phyloP scores from a whole-genome alignment of 2,797 vertebrate genomes.

The Monodelphis domestica region DNA sequence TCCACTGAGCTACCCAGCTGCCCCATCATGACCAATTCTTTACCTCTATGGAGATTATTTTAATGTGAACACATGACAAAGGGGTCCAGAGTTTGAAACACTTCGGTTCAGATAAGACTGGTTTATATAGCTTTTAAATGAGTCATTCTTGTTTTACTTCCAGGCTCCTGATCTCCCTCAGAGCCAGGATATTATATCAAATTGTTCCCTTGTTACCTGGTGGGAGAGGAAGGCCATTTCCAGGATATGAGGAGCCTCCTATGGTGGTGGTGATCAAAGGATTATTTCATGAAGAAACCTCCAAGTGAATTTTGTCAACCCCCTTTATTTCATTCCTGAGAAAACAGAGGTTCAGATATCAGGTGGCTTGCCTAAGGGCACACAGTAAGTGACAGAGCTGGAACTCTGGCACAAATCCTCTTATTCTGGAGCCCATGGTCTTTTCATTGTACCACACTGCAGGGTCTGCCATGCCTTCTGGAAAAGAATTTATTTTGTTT shows the following conservation, averaged over 20 bases:
- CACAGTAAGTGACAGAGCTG: no score
- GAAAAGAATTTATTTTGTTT: no score
- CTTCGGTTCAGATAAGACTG: neutral
- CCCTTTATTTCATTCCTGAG: neutral
- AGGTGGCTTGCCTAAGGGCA: no score
- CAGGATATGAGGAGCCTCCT: no score
- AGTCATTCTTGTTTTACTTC: neutral
- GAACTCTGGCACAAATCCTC: no score
- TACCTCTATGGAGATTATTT: neutral
- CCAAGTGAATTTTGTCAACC: no score
- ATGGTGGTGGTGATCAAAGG: no score
- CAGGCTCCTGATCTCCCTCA: neutral
- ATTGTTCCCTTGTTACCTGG: neutral
- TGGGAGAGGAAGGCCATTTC: neutral
- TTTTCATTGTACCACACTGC: no score
- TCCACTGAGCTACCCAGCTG: no score
- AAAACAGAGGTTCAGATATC: neutral
- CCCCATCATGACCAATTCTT: neutral
- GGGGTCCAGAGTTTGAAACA: conserved; percentile 1
- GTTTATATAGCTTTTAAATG: neutral
- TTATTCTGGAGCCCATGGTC: no score
- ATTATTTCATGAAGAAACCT: no score
- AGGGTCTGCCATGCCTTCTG: no score
- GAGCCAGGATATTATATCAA: conserved; percentile 1
- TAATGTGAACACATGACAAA: conserved; percentile 19